phyloP scores from a whole-genome alignment of 2,888 invertebrate genomes.

The Drosophila austrosaltans region DNA sequence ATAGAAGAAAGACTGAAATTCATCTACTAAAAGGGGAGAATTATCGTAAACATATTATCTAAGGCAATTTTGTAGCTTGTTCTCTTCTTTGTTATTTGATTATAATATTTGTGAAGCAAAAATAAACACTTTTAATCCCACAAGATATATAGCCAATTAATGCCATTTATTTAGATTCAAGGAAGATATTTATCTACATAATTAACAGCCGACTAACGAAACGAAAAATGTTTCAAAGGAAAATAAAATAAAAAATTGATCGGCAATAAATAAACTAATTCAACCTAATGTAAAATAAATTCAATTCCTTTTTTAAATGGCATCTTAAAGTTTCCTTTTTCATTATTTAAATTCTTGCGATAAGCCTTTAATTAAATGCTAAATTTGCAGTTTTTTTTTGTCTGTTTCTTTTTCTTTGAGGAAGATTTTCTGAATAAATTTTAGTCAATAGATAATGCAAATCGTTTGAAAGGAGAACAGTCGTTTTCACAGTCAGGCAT shows the following conservation, averaged over 20 bases:
- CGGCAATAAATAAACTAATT: neutral
- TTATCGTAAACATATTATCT: neutral
- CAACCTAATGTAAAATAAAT: neutral
- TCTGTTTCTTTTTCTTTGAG: neutral
- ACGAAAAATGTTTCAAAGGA: too few relatives aligned
- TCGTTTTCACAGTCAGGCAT: neutral
- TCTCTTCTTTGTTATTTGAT: neutral
- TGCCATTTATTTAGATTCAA: too few relatives aligned
- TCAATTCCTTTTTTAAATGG: too few relatives aligned
- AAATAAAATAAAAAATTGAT: too few relatives aligned
- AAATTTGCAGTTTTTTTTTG: neutral
- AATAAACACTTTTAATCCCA: neutral
- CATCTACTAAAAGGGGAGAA: neutral
- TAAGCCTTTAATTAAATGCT: neutral
- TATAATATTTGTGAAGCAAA: neutral
- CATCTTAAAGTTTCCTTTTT: neutral
- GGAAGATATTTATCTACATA: too few relatives aligned
- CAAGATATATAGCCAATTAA: neutral
- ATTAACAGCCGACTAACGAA: too few relatives aligned
- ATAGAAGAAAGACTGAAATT: neutral
- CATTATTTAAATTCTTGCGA: neutral
- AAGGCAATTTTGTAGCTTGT: neutral
- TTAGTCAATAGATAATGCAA: neutral
- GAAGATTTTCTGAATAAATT: neutral
- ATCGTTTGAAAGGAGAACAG: neutral